phyloP scores from a whole-genome alignment of 2,113 vertebrate species.

The Clarias macrocephalus region DNA sequence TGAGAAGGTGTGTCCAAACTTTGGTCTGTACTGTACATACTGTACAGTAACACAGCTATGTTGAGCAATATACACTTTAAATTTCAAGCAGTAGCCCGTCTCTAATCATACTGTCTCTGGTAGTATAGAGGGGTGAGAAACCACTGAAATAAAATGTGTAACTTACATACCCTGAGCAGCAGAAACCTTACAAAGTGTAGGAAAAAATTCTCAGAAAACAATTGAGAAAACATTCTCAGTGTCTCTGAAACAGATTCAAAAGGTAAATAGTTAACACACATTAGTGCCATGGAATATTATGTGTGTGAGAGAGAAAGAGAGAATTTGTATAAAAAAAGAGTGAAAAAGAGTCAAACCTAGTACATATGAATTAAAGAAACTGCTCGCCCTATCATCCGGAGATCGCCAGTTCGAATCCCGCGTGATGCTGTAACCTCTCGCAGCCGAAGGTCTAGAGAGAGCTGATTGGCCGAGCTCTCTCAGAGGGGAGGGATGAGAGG shows the following conservation, averaged over 20 bases:
- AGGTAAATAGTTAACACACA: background rate
- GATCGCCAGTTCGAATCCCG: too few species aligned
- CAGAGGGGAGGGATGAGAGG: too few species aligned
- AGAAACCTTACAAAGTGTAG: background rate
- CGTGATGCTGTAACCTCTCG: too few species aligned
- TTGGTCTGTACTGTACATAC: too few species aligned
- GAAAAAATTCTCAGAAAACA: too few species aligned
- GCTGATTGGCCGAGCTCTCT: too few species aligned
- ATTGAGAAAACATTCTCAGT: background rate
- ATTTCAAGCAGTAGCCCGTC: background rate
- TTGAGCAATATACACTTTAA: background rate
- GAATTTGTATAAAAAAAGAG: background rate
- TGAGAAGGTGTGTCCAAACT: too few species aligned
- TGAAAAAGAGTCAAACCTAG: background rate
- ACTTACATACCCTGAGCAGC: background rate
- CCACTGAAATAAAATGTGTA: background rate
- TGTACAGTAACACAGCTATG: background rate
- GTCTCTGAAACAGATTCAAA: too few species aligned
- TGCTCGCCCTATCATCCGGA: too few species aligned
- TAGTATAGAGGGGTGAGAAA: background rate
- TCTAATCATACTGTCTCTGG: background rate
- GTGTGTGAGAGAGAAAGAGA: background rate
- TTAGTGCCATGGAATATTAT: background rate
- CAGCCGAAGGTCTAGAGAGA: too few species aligned
- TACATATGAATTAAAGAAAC: background rate